Conservation (phyloP, 2,888 invertebrate species). For the Synanthedon tipuliformis region DNA sequence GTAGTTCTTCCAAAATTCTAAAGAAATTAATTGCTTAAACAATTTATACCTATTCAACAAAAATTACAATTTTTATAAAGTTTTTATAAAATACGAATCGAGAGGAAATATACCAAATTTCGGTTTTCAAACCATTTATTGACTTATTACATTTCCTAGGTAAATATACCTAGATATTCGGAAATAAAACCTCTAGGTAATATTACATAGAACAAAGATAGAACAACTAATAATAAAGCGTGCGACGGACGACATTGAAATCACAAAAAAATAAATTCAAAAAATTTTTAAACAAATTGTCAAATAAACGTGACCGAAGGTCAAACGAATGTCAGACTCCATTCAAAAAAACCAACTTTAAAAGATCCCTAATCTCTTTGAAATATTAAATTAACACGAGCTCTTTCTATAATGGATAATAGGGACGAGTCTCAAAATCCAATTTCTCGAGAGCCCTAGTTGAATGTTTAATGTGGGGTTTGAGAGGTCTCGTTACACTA, state of each 20-base stretch:
- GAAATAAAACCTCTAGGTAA: too few relatives aligned
- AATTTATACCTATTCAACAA: too few relatives aligned
- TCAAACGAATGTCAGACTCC: background rate
- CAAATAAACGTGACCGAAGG: background rate
- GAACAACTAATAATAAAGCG: too few relatives aligned
- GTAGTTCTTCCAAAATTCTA: too few relatives aligned
- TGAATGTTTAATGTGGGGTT: background rate
- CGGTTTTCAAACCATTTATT: too few relatives aligned
- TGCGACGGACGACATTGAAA: background rate
- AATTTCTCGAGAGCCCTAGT: background rate
- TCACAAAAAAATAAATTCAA: background rate
- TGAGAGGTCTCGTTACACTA: conserved; percentile 3
- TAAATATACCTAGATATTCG: too few relatives aligned
- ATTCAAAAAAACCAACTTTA: background rate
- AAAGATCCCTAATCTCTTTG: background rate
- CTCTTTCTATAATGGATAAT: background rate
- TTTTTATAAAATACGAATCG: too few relatives aligned
- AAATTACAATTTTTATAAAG: too few relatives aligned
- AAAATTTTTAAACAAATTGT: background rate
- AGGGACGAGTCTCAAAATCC: background rate
- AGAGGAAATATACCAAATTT: too few relatives aligned
- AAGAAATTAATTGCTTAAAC: too few relatives aligned
- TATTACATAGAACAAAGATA: too few relatives aligned
- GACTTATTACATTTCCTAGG: too few relatives aligned
- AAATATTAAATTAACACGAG: background rate